Base-by-base conservation (phyloP, 2,888 invertebrate genomes). In the Camponotus fellah region DNA sequence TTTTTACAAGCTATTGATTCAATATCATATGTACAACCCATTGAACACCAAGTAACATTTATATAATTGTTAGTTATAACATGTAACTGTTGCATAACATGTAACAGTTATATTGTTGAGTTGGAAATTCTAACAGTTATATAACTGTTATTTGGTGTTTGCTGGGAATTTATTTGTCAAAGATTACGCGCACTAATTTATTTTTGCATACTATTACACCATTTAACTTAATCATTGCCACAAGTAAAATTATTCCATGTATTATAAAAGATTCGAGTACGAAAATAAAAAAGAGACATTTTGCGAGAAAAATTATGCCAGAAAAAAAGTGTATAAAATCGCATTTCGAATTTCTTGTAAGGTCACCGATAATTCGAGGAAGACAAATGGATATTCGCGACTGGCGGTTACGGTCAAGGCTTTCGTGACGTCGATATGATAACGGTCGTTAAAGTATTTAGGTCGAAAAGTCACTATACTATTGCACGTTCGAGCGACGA, bases 391-490 rank as follows among this genome's bases (percentile, higher is more conserved):
- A 79, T 75, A 83, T 72, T 66, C 71, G 60, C 69, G 88, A 92
- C 91, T 91, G 87, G 87, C 88, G 89, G 90, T 91, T 91, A 93
- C 92, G 94, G 94, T 94, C 94, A 94, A 94, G 94, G 94, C 92
- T 93, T 93, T 85, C 87, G 87, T 92, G 91, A 92, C 92, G 92
- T 91, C 90, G 87, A 86, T 26, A 26, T 87, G 86, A 88, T 89
- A 91, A 87, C 84, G 85, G 91, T 92, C 91, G 92, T 92, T 92
- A 89, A 93, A 92, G 93, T 92, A 94, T 94, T 94, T 93, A 93
- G 94, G 94, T 94, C 94, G 91, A 94, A 94, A 94, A 94, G 94
- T 94, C 94, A 94, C 90, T 92, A 91, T 84, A 94, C 90, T 92
- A 91, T 84, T 88, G 87, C 74, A 79, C 74, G 79, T 82, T 71